Conservation (phyloP, 2,888 invertebrate species). For the Chesias legatella region DNA sequence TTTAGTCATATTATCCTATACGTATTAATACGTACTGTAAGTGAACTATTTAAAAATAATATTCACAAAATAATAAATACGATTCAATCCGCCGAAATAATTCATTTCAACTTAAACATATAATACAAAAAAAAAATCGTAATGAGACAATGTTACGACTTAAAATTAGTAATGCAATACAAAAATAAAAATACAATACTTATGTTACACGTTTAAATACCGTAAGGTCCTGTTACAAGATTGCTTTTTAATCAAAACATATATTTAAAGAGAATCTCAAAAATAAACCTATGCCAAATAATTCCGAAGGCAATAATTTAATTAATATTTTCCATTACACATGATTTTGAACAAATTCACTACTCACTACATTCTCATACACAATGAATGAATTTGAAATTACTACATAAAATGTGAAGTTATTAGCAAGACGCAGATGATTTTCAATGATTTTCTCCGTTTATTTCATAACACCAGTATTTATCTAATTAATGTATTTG, state of each 20-base stretch:
- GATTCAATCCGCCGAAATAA: constrained; percentile 35
- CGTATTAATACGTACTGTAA: constrained; percentile 2
- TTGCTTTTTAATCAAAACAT: constrained; percentile 4
- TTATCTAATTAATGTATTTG: no score
- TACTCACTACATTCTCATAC: constrained; percentile 45
- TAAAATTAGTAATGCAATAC: constrained; percentile 20
- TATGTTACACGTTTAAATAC: constrained; percentile 1
- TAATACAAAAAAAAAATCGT: constrained; percentile 33
- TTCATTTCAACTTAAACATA: constrained; percentile 42
- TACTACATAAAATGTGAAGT: constrained; percentile 17
- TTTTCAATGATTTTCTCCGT: no score
- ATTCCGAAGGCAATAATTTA: constrained; percentile 41
- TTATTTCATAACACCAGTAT: no score
- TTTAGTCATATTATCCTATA: constrained; percentile 31
- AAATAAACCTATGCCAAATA: constrained; percentile 25
- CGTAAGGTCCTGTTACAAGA: not conserved
- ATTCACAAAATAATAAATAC: constrained; percentile 34
- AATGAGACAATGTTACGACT: constrained; percentile 29
- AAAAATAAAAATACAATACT: constrained; percentile 25
- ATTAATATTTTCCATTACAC: constrained; percentile 31
- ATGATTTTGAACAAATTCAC: constrained; percentile 32
- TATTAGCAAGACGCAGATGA: constrained; percentile 3
- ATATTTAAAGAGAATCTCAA: not conserved
- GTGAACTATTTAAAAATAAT: constrained; percentile 9
- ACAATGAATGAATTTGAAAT: constrained; percentile 26